These are phyloP conservation scores for Amblyornis subalaris DNA, from an alignment of 2,113 vertebrate genomes.

Conservation along the genomic window DNA sequence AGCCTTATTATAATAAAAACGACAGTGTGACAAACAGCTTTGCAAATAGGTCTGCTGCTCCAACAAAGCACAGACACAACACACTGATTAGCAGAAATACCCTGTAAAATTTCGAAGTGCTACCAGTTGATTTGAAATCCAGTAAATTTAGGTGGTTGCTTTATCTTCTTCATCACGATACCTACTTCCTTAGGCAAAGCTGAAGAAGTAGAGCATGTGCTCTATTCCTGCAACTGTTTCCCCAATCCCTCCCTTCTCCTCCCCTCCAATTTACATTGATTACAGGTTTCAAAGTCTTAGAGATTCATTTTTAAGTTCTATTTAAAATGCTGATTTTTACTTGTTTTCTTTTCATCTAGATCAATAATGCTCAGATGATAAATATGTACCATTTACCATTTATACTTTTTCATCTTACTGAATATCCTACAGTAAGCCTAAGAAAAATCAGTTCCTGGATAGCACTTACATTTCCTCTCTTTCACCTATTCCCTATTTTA, in stretches of 20 bases:
- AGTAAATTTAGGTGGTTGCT: not conserved
- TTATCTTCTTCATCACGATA: not conserved
- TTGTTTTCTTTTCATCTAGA: slow-evolving; percentile 49
- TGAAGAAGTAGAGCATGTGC: not conserved
- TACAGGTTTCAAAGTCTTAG: slow-evolving; percentile 33
- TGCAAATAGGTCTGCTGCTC: slow-evolving; percentile 43
- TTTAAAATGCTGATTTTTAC: slow-evolving; percentile 57
- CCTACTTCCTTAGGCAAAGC: not conserved
- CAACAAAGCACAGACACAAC: slow-evolving; percentile 12
- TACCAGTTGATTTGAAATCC: not conserved
- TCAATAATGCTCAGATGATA: slow-evolving; percentile 47
- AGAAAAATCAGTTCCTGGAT: slow-evolving; percentile 17
- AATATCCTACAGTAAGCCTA: not conserved
- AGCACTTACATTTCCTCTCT: not conserved
- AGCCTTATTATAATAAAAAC: slow-evolving; percentile 47
- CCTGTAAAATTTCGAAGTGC: not conserved
- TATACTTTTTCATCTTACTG: not conserved
- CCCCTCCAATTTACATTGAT: slow-evolving; percentile 46
- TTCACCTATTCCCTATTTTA: not conserved
- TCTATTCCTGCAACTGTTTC: not conserved
- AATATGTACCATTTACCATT: not conserved
- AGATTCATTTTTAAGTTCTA: slow-evolving; percentile 23
- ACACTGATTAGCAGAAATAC: not conserved
- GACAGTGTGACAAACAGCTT: slow-evolving; percentile 49
- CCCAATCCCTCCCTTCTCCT: slow-evolving; percentile 11